Conservation (phyloP, 2,888 invertebrate genomes). For the Euspilapteryx auroguttella region DNA sequence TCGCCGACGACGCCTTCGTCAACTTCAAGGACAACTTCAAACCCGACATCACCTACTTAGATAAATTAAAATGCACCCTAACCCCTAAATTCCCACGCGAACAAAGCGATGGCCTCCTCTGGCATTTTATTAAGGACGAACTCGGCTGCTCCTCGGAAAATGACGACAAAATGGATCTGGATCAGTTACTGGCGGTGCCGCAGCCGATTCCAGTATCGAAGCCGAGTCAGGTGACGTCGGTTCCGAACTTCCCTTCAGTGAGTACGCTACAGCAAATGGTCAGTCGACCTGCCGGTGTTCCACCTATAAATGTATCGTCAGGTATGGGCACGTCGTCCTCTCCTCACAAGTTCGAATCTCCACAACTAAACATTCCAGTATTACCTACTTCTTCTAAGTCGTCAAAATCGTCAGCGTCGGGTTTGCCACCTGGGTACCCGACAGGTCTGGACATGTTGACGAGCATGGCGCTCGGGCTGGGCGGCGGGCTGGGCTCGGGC, state of each 20-base stretch:
- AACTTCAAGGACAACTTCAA: slow-evolving; percentile 65
- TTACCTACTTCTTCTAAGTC: slow-evolving; percentile 62
- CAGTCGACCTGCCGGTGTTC: slow-evolving; percentile 48
- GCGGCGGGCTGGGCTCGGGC: slow-evolving; percentile 39
- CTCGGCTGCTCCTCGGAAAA: slow-evolving; percentile 68
- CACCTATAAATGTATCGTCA: slow-evolving; percentile 48
- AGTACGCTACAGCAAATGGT: slow-evolving; percentile 56
- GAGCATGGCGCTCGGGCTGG: slow-evolving; percentile 51
- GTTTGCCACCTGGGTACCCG: slow-evolving; percentile 50
- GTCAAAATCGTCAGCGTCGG: slow-evolving; percentile 55
- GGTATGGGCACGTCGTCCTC: slow-evolving; percentile 43
- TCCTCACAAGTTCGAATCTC: slow-evolving; percentile 60
- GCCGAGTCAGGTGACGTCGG: slow-evolving; percentile 30
- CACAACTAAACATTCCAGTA: slow-evolving; percentile 60
- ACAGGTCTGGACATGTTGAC: slow-evolving; percentile 53
- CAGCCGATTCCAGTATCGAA: slow-evolving; percentile 51
- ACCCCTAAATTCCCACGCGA: slow-evolving; percentile 82
- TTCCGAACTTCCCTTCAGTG: slow-evolving; percentile 48
- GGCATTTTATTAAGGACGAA: slow-evolving; percentile 78
- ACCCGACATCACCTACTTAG: slow-evolving; percentile 75
- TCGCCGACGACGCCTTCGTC: slow-evolving; percentile 39
- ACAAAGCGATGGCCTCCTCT: slow-evolving; percentile 73
- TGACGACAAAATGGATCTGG: slow-evolving; percentile 69
- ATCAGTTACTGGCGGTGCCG: slow-evolving; percentile 61
- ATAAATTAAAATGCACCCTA: slow-evolving; percentile 81